Evolutionary conservation across 2,888 invertebrate genomes (phyloP), one percentile per base, ranked within the genome.

Genomic region (Psylliodes chrysocephalus): DNA sequence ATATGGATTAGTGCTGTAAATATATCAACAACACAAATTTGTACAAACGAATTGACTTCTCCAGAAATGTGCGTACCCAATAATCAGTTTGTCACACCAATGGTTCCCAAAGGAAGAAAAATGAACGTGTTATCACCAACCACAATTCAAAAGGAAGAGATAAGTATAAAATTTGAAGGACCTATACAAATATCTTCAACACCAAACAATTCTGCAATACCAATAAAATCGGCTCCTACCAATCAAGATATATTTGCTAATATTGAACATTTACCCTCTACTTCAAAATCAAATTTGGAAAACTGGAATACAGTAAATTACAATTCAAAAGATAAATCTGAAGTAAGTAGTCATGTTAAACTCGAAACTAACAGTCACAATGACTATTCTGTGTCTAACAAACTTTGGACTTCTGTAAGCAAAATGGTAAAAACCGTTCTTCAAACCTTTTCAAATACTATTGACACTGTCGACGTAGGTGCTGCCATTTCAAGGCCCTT

Each of bases 181-280:
- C 67, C 70, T 18, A 35, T 64, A 40, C 67, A 70, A 30, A 68
- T 69, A 51, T 66, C 68, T 15, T 72, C 72, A 1, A 72, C 72
- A 2, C 72, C 72, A 28, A 64, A 64, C 30, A 55, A 46, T 15
- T 64, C 60, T 15, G 44, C 25, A 12, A 60, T 64, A 44, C 64
- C 64, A 35, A 30, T 56, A 8, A 33, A 62, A 61, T 54, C 60
- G 6, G 63, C 53, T 17, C 63, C 57, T 8, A 63, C 52, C 15
- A 42, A 25, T n/a, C 22, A 57, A 35, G 63, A 63, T 28, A 52
- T 57, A 44, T 63, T 63, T 44, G 19, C 22, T 46, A 59, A 49
- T 17, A 49, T 52, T 17, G 52, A 42, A 7, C 51, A 22, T 1
- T n/a, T 52, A 22, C 46, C 53, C 2, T 44, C 46, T 10, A 54